These are phyloP conservation scores for Leucoraja ocellata DNA, from an alignment of 2,797 vertebrate species.

Conservation along the genomic window DNA sequence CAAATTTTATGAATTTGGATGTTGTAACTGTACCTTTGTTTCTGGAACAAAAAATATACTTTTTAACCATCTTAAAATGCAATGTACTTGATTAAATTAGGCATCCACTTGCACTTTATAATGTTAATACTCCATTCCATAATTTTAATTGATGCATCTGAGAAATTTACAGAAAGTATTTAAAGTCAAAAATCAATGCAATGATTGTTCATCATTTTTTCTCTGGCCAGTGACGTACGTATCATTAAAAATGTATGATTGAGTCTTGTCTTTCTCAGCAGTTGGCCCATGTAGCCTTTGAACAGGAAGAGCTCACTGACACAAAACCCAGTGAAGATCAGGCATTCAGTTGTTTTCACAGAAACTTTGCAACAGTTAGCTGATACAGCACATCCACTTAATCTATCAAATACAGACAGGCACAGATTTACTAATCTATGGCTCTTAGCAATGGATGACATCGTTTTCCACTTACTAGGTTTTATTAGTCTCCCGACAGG, in stretches of 20 bases:
- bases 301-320: not conserved
- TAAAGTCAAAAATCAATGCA: slow-evolving; percentile 8
- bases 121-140: not conserved
- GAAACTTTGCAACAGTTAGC: slow-evolving; percentile 17
- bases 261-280: not conserved
- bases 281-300: not conserved
- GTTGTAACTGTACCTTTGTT: not conserved
- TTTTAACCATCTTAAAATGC: not conserved
- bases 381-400: slow-evolving; percentile 33
- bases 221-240: not conserved
- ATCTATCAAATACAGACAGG: not conserved
- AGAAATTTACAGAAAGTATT: not conserved
- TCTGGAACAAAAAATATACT: not conserved
- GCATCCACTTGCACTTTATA: not conserved
- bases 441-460: not conserved
- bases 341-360: not conserved
- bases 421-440: slow-evolving; percentile 2
- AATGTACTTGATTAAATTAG: not conserved
- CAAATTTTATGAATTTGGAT: not conserved
- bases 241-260: slow-evolving; percentile 23
- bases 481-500: slow-evolving; percentile 5
- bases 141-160: not conserved
- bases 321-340: not conserved
- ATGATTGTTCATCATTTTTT: too few relatives aligned
- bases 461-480: not conserved